These are phyloP conservation scores for Sinocyclocheilus grahami DNA, from an alignment of 2,113 vertebrate genomes.

Conservation along the genomic window DNA sequence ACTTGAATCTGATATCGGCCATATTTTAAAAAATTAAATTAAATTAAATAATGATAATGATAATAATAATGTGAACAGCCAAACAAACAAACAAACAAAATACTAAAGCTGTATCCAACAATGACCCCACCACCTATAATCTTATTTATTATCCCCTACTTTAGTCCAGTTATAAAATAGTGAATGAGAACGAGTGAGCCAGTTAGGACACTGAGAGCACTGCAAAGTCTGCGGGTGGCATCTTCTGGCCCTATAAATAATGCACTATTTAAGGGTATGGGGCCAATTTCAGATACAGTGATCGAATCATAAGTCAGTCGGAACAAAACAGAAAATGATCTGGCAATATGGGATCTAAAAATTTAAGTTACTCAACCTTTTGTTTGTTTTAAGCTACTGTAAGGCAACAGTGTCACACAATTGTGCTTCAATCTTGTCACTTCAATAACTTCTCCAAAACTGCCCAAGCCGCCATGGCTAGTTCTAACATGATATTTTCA, in stretches of 20 bases:
- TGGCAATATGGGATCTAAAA: no score
- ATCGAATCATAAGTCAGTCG: neutral
- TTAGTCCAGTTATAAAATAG: neutral
- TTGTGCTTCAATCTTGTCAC: neutral
- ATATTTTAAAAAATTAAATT: no score
- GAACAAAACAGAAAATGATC: no score
- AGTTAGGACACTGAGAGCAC: neutral
- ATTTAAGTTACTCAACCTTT: no score
- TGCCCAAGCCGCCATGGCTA: no score
- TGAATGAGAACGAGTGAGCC: neutral
- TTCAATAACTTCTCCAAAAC: neutral
- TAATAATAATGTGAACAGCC: no score
- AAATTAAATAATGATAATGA: no score
- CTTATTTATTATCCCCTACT: neutral
- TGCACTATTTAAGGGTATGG: neutral
- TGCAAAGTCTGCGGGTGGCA: neutral
- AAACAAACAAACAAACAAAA: neutral
- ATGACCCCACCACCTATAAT: neutral
- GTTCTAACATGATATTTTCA: no score
- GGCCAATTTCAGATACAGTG: neutral
- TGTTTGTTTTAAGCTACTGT: no score
- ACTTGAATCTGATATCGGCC: neutral
- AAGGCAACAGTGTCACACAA: no score
- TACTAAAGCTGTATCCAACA: neutral
- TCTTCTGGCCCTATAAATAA: neutral